A percentile compares a stretch with the other conserved stretches of the same genome.
Evolutionary conservation across 2,113 vertebrate genomes (phyloP).

Genomic region (Neodon shergylaensis): DNA sequence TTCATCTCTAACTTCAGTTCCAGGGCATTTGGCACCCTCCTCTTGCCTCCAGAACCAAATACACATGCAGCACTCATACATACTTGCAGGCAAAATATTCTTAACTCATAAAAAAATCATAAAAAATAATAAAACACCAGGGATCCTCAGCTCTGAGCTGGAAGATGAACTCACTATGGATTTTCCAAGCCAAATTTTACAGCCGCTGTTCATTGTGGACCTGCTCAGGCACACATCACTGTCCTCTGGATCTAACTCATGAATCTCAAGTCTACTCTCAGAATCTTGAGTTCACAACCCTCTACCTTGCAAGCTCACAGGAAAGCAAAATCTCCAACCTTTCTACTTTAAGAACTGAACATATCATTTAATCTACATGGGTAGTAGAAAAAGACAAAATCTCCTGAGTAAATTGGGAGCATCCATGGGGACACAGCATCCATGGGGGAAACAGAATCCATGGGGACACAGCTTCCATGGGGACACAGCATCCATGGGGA

Average conservation of each 20-base stretch:
- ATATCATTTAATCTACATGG: neutral
- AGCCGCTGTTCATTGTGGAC: fast-evolving
- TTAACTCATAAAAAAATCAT: neutral
- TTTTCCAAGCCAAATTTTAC: neutral
- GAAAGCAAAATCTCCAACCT: neutral
- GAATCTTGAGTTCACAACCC: neutral
- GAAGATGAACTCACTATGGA: neutral
- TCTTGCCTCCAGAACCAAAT: neutral
- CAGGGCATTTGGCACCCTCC: neutral
- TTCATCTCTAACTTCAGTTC: neutral
- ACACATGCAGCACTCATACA: neutral
- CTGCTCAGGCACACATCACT: neutral
- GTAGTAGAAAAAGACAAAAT: too few relatives aligned
- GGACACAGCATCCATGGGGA: neutral
- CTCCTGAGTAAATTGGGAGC: too few relatives aligned
- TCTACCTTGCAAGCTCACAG: neutral
- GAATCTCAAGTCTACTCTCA: neutral
- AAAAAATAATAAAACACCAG: neutral
- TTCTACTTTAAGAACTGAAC: neutral
- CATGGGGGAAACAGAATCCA: too few relatives aligned
- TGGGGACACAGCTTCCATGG: too few relatives aligned
- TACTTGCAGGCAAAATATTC: neutral
- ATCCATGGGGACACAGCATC: too few relatives aligned
- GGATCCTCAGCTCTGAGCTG: neutral
- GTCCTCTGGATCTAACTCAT: neutral